Evolutionary conservation across 2,888 invertebrate species (phyloP).

Genomic region (Cantharis rufa): DNA sequence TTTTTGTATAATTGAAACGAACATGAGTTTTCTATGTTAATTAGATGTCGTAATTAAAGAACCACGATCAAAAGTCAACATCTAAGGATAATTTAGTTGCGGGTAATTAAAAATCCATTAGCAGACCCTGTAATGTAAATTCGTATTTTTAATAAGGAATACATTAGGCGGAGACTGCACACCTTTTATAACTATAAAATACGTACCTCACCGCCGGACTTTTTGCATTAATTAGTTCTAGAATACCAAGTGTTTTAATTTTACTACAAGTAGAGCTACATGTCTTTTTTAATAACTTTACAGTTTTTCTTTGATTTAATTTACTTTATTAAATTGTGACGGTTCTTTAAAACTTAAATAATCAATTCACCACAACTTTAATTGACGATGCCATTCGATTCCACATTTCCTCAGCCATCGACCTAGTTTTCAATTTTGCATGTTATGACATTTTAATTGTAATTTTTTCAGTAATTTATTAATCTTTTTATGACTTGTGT

Average conservation of each 20-base stretch:
- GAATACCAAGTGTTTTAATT: not conserved
- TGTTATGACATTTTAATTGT: not conserved
- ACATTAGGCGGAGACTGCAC: constrained; percentile 36
- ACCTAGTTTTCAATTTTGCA: not conserved
- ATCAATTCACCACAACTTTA: not conserved
- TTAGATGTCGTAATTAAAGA: constrained; percentile 50
- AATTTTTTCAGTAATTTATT: not conserved
- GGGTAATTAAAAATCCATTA: constrained; percentile 57
- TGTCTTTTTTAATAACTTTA: not conserved
- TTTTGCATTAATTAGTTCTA: constrained; percentile 26
- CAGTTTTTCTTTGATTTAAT: not conserved
- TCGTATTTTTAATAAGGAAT: constrained; percentile 51
- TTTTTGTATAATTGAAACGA: constrained; percentile 53
- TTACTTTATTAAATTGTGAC: not conserved
- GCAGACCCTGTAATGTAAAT: constrained; percentile 53
- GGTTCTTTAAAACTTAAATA: not conserved
- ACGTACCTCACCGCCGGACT: constrained; percentile 25
- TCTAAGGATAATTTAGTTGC: constrained; percentile 52
- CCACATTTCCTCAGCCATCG: not conserved
- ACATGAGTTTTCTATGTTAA: constrained; percentile 52
- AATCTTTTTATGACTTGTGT: too few species aligned
- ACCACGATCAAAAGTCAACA: constrained; percentile 51
- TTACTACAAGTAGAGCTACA: not conserved
- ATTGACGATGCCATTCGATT: not conserved
- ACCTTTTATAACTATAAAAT: constrained; percentile 29